Evolutionary conservation across 2,888 invertebrate genomes (phyloP), one percentile per base, ranked within the genome.

Genomic region (Bugulina stolonifera): DNA sequence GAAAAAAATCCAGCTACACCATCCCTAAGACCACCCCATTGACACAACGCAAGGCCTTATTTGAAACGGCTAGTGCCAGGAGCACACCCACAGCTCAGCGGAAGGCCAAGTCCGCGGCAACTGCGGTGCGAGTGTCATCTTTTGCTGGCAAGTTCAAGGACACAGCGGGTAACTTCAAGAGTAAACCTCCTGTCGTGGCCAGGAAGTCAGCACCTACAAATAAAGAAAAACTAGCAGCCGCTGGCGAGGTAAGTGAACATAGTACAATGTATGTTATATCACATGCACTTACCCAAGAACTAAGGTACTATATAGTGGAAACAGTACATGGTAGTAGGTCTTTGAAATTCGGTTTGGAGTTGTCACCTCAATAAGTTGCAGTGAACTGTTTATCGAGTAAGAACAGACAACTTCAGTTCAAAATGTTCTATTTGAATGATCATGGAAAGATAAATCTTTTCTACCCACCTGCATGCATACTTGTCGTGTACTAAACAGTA

Each of bases 121-220:
- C 57, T 18, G 23, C 57, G n/a, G 25, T 22, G 5, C 27, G 64
- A 32, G 64, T 27, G 3, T 64, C 64, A 29, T 64, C 64, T 14
- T 64, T 64, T 32, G 64, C 64, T 32, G 27, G 32, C 64, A 64
- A 32, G 32, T 29, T 14, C 27, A 27, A 27, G 32, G 64, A 64
- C 10, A 14, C 64, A 32, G 27, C 32, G 14, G 5, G 3, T 3
- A 25, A 22, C 14, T 10, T 5, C 14, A 64, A 64, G 64, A 29
- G 10, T 3, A 64, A 32, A 32, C 22, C 64, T 32, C 64, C 64
- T 2, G 2, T 64, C 29, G n/a, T 64, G 10, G 64, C 25, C 34
- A 64, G 32, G 10, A 64, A 64, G 32, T 64, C 64, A 32, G 32
- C 27, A 5, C 64, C 43, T 43, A 43, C 10, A 5, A 43, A 18